phyloP scores from a whole-genome alignment of 2,888 invertebrate genomes.

The Deroplatys truncata region DNA sequence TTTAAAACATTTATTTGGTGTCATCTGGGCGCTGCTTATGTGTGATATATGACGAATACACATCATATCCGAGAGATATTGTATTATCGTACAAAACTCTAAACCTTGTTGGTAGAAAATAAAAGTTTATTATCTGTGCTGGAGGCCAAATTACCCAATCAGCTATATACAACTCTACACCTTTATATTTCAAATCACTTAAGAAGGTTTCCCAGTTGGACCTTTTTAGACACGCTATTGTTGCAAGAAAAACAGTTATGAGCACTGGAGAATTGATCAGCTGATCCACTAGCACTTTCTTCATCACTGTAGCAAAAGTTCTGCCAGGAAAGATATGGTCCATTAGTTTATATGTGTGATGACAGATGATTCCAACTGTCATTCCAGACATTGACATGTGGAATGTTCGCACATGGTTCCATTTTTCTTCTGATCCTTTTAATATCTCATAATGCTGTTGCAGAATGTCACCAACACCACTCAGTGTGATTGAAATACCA shows the following conservation, averaged over 20 bases:
- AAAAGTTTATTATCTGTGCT: constrained; percentile 90
- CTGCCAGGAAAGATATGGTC: constrained; percentile 69
- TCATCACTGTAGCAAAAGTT: constrained; percentile 58
- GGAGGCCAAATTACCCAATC: constrained; percentile 94
- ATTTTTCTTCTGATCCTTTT: constrained; percentile 50
- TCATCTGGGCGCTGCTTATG: constrained; percentile 42
- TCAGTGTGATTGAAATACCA: constrained; percentile 67
- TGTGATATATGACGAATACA: constrained; percentile 78
- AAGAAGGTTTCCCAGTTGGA: constrained; percentile 57
- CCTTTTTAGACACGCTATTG: constrained; percentile 68
- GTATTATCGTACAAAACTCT: constrained; percentile 84
- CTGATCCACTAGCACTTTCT: constrained; percentile 81
- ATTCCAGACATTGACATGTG: constrained; percentile 77
- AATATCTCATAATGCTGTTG: constrained; percentile 74
- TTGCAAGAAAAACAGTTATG: constrained; percentile 72
- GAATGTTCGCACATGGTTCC: constrained; percentile 58
- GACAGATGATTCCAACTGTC: constrained; percentile 73
- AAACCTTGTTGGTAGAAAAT: constrained; percentile 73
- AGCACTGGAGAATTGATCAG: constrained; percentile 76
- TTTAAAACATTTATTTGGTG: no score
- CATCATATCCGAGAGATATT: constrained; percentile 80
- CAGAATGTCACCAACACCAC: constrained; percentile 72
- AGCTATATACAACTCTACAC: constrained; percentile 71
- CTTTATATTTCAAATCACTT: constrained; percentile 67
- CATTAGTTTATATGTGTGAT: constrained; percentile 79